Evolutionary conservation across 2,113 vertebrate species (phyloP).

Genomic region (Ancistrus triradiatus): DNA sequence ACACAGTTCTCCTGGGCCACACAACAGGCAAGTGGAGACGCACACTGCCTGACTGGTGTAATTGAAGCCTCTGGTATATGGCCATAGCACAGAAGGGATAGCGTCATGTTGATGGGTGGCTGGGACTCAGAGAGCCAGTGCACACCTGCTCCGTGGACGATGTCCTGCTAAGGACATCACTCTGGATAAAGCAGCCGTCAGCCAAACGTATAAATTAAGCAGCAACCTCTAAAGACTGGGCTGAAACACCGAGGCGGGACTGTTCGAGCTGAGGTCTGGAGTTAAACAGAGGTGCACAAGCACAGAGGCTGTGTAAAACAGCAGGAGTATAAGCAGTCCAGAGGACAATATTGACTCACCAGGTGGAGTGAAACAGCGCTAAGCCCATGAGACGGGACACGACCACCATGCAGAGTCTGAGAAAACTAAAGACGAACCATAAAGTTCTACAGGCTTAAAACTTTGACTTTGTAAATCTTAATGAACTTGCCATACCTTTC

Average conservation of each 20-base stretch:
- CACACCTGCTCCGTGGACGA: constrained; percentile 33
- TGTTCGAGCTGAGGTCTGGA: neutral
- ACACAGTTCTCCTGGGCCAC: constrained; percentile 30
- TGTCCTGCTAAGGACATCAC: constrained; percentile 37
- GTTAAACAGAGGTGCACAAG: neutral
- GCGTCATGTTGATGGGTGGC: constrained; percentile 31
- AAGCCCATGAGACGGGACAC: neutral
- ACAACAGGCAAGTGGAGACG: constrained; percentile 36
- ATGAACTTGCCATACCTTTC: constrained; percentile 37
- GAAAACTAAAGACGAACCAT: constrained; percentile 5
- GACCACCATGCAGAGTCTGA: neutral
- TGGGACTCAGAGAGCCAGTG: constrained; percentile 22
- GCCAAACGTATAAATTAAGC: constrained; percentile 47
- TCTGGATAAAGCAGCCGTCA: constrained; percentile 27
- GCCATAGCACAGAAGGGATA: constrained; percentile 27
- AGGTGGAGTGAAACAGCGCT: neutral
- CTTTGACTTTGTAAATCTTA: neutral
- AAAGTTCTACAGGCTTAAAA: neutral
- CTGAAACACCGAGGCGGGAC: constrained; percentile 1
- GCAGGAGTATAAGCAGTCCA: constrained; percentile 11
- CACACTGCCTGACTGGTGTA: constrained; percentile 21
- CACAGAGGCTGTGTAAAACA: constrained; percentile 31
- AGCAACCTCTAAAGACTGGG: constrained; percentile 39
- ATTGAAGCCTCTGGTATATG: constrained; percentile 37
- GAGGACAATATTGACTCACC: constrained; percentile 6